phyloP scores from a whole-genome alignment of 2,113 vertebrate species.

The Eulemur macaco region DNA sequence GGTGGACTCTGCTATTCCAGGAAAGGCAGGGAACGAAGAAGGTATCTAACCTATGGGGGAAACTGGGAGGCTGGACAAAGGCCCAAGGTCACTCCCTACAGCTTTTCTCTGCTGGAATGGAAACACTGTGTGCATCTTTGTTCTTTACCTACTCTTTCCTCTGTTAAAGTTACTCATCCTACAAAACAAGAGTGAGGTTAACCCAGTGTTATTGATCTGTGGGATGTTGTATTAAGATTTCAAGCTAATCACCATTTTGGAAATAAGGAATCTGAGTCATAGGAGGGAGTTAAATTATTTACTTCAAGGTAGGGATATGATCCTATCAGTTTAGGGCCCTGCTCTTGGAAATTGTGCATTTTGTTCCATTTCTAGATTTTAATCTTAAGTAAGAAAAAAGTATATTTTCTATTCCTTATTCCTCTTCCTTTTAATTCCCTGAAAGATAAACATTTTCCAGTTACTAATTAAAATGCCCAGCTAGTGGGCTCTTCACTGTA shows the following conservation, averaged over 20 bases:
- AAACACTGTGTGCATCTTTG: not conserved
- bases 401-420: not conserved
- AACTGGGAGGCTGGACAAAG: not conserved
- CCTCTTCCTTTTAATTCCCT: not conserved
- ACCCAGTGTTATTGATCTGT: not conserved
- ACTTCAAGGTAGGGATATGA: not conserved
- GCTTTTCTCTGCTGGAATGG: not conserved
- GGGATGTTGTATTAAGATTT: not conserved
- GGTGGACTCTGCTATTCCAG: not conserved
- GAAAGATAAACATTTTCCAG: slow-evolving; percentile 21
- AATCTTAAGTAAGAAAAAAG: not conserved
- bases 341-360: not conserved
- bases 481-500: not conserved
- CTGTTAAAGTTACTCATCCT: not conserved
- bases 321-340: not conserved
- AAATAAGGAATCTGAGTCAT: not conserved
- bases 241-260: not conserved
- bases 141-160: not conserved
- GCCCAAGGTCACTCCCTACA: not conserved
- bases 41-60: not conserved
- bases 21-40: not conserved
- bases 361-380: slow-evolving; percentile 30
- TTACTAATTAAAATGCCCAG: not conserved
- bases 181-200: not conserved
- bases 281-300: not conserved